Percentiles rank a stretch among this genome's conserved stretches.
phyloP scores from a whole-genome alignment of 1,140 invertebrate genomes.

The Leucophenga varia region DNA sequence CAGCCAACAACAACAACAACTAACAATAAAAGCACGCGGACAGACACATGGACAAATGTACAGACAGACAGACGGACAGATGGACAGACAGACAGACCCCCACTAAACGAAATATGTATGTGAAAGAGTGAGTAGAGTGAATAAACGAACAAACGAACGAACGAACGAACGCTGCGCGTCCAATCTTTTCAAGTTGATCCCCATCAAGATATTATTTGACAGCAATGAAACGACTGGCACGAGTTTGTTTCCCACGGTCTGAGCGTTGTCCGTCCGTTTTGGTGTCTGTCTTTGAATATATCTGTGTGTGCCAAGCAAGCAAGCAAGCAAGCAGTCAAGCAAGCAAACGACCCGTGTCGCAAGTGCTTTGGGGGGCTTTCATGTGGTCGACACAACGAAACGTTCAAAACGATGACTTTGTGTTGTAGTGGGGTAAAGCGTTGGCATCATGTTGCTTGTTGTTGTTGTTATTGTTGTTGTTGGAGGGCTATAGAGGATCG shows the following conservation, averaged over 20 bases:
- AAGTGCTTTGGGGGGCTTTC: constrained; percentile 18
- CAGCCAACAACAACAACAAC: constrained; percentile 24
- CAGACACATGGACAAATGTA: constrained; percentile 10
- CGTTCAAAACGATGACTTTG: no score
- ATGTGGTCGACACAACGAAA: neutral
- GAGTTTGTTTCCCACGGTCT: constrained; percentile 57
- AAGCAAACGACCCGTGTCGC: constrained; percentile 1
- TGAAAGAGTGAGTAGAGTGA: no score
- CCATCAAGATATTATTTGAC: constrained; percentile 57
- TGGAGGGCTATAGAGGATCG: no score
- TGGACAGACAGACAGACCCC: constrained; percentile 9
- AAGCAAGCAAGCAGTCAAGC: no score
- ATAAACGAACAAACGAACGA: constrained; percentile 6
- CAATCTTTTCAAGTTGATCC: constrained; percentile 55
- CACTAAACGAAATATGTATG: constrained; percentile 8
- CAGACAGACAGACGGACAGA: constrained; percentile 8
- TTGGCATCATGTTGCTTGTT: constrained; percentile 14
- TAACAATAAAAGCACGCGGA: no score
- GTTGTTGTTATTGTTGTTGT: no score
- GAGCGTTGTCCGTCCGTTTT: constrained; percentile 27
- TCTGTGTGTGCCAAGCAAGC: constrained; percentile 19
- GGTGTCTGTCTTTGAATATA: constrained; percentile 20
- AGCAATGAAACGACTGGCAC: constrained; percentile 57
- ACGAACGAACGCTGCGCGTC: constrained; percentile 25
- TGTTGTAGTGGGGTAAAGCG: constrained; percentile 17